Evolutionary conservation across 2,888 invertebrate genomes (phyloP).

Genomic region (Octonoba sinensis): DNA sequence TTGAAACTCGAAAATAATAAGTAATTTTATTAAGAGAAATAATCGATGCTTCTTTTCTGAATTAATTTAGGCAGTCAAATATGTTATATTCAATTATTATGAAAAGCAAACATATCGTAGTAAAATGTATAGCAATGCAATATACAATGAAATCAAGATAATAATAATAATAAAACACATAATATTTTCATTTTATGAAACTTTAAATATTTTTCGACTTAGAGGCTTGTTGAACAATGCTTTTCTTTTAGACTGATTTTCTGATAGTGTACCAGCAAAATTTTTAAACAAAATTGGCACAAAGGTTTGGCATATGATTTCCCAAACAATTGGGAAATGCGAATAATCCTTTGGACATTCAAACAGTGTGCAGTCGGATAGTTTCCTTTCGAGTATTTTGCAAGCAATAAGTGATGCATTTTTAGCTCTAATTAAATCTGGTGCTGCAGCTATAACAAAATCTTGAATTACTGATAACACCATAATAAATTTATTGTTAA

Average conservation of each 20-base stretch:
- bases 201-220: not conserved
- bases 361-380: not conserved
- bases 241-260: not conserved
- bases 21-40: no score
- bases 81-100: no score
- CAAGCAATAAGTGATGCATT: not conserved
- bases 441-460: constrained; percentile 1
- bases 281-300: not conserved
- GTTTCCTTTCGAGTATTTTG: not conserved
- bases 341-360: not conserved
- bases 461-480: not conserved
- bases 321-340: not conserved
- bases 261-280: not conserved
- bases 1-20: no score
- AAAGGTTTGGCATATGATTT: not conserved
- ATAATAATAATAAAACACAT: no score
- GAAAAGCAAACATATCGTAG: no score
- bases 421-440: not conserved
- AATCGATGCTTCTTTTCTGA: no score
- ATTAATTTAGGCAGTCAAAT: no score
- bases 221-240: not conserved
- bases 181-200: no score
- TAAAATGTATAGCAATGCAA: no score
- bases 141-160: no score
- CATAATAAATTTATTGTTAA: not conserved